Evolutionary conservation across 2,888 invertebrate species (phyloP).

Genomic region (Lithophane semibrunnea): DNA sequence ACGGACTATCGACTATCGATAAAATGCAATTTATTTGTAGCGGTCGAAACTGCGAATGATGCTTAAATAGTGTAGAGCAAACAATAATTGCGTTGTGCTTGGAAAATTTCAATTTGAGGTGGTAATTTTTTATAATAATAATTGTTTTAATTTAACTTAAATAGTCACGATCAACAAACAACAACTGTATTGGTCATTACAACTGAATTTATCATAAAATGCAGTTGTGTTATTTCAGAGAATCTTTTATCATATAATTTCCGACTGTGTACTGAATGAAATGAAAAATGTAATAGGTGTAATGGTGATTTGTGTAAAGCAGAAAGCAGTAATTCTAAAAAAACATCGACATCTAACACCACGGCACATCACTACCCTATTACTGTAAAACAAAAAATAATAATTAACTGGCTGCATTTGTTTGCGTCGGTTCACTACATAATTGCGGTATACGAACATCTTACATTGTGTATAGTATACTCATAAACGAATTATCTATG

Average conservation of each 20-base stretch:
- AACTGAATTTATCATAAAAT: neutral
- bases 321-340: conserved; percentile 13
- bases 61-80: conserved; percentile 55
- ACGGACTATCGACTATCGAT: conserved; percentile 78
- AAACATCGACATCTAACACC: conserved; percentile 44
- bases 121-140: conserved; percentile 3
- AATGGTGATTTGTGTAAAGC: neutral
- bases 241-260: neutral
- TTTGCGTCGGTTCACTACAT: conserved; percentile 84
- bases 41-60: conserved; percentile 52
- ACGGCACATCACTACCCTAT: conserved; percentile 69
- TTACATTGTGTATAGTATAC: conserved; percentile 88
- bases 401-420: conserved; percentile 83
- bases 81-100: conserved; percentile 45
- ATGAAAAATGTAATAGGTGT: neutral
- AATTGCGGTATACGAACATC: conserved; percentile 82
- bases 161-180: neutral
- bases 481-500: conserved; percentile 87
- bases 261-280: neutral
- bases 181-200: neutral
- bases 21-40: conserved; percentile 66
- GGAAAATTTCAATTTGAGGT: conserved; percentile 46
- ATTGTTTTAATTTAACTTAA: neutral
- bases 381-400: conserved; percentile 76
- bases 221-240: neutral